phyloP scores from a whole-genome alignment of 2,113 vertebrate species.

The Aldabrachelys gigantea region DNA sequence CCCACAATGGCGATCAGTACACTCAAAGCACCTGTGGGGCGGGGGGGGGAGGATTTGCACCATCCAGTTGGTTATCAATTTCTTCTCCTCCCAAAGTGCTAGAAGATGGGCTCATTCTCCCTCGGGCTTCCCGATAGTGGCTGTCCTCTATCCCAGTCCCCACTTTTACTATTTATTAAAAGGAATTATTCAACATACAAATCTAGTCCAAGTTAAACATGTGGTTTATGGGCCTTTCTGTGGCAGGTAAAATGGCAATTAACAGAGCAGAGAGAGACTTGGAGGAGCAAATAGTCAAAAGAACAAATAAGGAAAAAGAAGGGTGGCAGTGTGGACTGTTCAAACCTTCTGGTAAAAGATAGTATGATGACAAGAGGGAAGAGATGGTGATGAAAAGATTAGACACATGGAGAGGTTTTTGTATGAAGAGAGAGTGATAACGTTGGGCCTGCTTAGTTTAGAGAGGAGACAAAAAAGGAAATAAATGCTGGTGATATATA shows the following conservation, averaged over 20 bases:
- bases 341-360: neutral
- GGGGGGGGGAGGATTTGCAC: neutral
- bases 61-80: neutral
- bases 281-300: neutral
- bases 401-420: neutral
- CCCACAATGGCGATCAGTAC: neutral
- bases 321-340: neutral
- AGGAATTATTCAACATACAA: neutral
- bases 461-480: neutral
- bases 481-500: neutral
- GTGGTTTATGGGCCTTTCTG: neutral
- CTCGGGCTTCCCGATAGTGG: neutral
- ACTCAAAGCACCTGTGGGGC: neutral
- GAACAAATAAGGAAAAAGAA: neutral
- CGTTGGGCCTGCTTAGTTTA: neutral
- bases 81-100: neutral
- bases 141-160: neutral
- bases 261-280: neutral
- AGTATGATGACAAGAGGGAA: neutral
- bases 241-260: neutral
- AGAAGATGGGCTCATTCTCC: neutral
- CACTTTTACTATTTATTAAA: neutral
- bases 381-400: neutral
- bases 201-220: neutral
- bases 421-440: neutral